Evolutionary conservation across 2,888 invertebrate genomes (phyloP), one percentile per base, ranked within the genome.

Genomic region (Perizoma affinitatum): DNA sequence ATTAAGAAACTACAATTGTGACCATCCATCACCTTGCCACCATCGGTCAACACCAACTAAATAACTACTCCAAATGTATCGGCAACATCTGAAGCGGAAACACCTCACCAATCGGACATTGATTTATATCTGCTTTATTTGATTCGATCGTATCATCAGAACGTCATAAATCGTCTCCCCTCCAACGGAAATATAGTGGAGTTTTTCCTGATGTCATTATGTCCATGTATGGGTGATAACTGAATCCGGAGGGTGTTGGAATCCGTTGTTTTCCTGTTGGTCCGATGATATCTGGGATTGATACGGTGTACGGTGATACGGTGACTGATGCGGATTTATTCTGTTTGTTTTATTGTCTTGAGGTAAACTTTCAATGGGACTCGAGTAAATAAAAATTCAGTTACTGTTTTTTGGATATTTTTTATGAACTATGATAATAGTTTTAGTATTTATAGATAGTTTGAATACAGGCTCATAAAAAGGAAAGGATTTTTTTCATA

Each of bases 61-160:
- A n/a, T 34, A 57, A 54, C 38, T 45, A 53, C 53, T 54, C 46
- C 43, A 42, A 47, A 54, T 57, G 58, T 62, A 62, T 58, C 62
- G 38, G 35, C 47, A 36, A 22, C 43, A n/a, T 38, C 41, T 41
- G 55, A 56, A 49, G 63, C 63, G 63, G 63, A 63, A 63, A 63
- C 69, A 65, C 67, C 75, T 75, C 78, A 64, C 70, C 74, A 79
- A 80, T 86, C 87, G 84, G 90, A 90, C 90, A 85, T 88, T 89
- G 90, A 91, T 91, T 89, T 88, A 91, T 90, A 79, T 83, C 78
- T 80, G 86, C 82, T 87, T 88, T 90, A 90, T 90, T 90, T 90
- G 90, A 91, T 90, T 90, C 87, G 90, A 90, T 90, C 88, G 90
- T 90, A 90, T 91, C 90, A 90, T 90, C 90, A 87, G 88, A 87